A percentile compares a stretch with the other conserved stretches of the same genome.
Conservation (phyloP, 2,888 invertebrate species). For the Phyto melanocephala region DNA sequence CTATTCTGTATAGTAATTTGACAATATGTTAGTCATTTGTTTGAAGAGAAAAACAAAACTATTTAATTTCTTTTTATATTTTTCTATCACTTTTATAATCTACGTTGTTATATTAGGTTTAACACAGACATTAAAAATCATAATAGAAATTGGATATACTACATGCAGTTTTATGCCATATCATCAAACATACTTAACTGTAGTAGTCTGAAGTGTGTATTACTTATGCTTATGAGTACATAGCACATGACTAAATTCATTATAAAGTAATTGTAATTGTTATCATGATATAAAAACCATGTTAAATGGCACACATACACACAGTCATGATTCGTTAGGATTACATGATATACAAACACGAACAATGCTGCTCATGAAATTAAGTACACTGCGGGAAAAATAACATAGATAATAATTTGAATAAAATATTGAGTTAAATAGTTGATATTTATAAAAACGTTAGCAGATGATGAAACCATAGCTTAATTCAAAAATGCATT, state of each 20-base stretch:
- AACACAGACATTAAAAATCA: not conserved
- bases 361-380: not conserved
- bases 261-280: slow-evolving; percentile 58
- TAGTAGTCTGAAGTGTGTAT: slow-evolving; percentile 43
- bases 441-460: not conserved
- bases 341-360: not conserved
- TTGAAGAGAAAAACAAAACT: not conserved
- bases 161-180: slow-evolving; percentile 44
- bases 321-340: not conserved
- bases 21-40: not conserved
- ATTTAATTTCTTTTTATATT: not conserved
- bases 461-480: too few species aligned
- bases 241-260: slow-evolving; percentile 40
- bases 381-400: not conserved
- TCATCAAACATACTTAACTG: not conserved
- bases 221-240: not conserved
- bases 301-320: not conserved
- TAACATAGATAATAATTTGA: not conserved
- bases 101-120: not conserved
- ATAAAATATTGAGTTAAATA: too few species aligned
- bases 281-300: slow-evolving; percentile 40
- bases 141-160: slow-evolving; percentile 45
- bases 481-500: too few species aligned
- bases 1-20: not conserved
- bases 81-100: not conserved